Evolutionary conservation across 2,113 vertebrate genomes (phyloP).

Genomic region (Tetraodon nigroviridis): DNA sequence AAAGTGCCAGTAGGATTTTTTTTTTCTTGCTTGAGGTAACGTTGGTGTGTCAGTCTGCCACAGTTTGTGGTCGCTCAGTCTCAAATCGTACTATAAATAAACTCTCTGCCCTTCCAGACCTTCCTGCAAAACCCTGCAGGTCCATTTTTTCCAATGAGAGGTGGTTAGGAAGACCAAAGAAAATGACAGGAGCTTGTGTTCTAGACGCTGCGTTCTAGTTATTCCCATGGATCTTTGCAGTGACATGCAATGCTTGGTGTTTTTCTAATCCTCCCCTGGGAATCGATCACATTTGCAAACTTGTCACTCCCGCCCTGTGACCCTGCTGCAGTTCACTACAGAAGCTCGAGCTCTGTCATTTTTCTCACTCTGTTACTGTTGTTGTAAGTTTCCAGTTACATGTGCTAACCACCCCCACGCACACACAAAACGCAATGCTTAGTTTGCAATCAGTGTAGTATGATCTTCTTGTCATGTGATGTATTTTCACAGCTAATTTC

Average conservation of each 20-base stretch:
- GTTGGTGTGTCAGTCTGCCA: slow-evolving; percentile 28
- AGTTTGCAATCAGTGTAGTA: slow-evolving; percentile 48
- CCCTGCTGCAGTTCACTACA: slow-evolving; percentile 48
- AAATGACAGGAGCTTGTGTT: slow-evolving; percentile 21
- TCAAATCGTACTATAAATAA: slow-evolving; percentile 49
- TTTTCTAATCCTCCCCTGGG: slow-evolving; percentile 62
- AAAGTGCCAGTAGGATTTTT: slow-evolving; percentile 39
- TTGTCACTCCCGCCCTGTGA: slow-evolving; percentile 44
- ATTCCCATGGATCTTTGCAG: slow-evolving; percentile 61
- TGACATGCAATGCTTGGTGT: slow-evolving; percentile 59
- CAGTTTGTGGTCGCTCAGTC: slow-evolving; percentile 18
- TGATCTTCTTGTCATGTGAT: slow-evolving; percentile 12
- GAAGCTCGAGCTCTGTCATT: slow-evolving; percentile 31
- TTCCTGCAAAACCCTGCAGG: slow-evolving; percentile 13
- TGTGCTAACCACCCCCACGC: slow-evolving; percentile 7
- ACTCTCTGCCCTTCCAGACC: slow-evolving; percentile 8
- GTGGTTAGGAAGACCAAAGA: slow-evolving; percentile 26
- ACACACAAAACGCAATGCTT: slow-evolving; percentile 24
- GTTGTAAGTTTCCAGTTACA: slow-evolving; percentile 55
- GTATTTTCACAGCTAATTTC: slow-evolving; percentile 45
- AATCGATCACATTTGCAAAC: slow-evolving; percentile 54
- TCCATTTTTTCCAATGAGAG: slow-evolving; percentile 30
- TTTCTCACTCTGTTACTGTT: slow-evolving; percentile 36
- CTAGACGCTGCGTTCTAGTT: too few species aligned
- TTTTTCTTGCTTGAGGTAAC: slow-evolving; percentile 15